Conservation (phyloP, 1,140 invertebrate genomes). For the Acromyrmex echinatior region DNA sequence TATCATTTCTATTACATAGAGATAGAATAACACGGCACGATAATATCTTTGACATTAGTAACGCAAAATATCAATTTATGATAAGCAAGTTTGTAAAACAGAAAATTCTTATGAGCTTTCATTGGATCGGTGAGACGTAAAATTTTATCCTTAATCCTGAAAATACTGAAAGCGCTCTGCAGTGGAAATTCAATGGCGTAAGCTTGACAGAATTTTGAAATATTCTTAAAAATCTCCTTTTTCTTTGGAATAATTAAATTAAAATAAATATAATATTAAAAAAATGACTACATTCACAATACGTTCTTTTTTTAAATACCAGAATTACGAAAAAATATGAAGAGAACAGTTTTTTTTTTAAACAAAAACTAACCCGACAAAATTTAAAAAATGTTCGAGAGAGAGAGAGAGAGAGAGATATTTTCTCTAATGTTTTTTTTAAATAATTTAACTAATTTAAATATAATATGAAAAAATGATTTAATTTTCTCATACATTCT, state of each 20-base stretch:
- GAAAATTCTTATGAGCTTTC: constrained; percentile 19
- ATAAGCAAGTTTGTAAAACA: constrained; percentile 45
- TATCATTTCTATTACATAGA: background rate
- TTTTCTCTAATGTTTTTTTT: no score
- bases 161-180: background rate
- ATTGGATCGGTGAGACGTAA: constrained; percentile 19
- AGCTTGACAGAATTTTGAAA: background rate
- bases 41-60: background rate
- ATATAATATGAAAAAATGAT: no score
- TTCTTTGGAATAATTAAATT: background rate
- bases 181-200: constrained; percentile 12
- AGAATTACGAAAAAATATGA: background rate
- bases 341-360: background rate
- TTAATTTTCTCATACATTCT: no score
- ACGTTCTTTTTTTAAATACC: background rate
- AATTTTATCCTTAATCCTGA: constrained; percentile 33
- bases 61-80: background rate
- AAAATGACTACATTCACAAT: background rate
- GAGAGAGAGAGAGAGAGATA: no score
- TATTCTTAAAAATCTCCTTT: background rate
- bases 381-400: no score
- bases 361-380: no score
- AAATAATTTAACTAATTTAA: no score
- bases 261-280: background rate
- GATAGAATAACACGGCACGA: background rate